These are phyloP conservation scores for Nesometra sesokonis DNA, from an alignment of 35 echinoderm and acorn worm genomes.

Conservation along the genomic window DNA sequence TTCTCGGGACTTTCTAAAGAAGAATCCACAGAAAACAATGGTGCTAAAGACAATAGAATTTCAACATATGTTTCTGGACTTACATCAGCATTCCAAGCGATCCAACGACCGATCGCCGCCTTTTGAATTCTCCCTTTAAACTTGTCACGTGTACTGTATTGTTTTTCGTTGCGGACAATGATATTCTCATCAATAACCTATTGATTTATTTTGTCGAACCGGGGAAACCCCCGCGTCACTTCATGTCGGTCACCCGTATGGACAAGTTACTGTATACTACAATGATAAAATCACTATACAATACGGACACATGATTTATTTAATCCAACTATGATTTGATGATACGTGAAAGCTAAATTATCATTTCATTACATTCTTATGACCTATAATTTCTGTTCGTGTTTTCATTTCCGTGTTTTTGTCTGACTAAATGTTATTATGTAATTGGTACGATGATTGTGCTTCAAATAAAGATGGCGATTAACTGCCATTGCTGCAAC, in stretches of 20 bases:
- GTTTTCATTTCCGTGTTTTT: not conserved
- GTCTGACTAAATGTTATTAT: not conserved
- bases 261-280: no score
- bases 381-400: not conserved
- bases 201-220: no score
- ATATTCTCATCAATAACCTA: no score
- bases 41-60: not conserved
- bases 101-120: not conserved
- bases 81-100: not conserved
- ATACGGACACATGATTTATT: no score
- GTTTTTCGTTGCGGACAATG: no score
- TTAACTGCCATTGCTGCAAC: not conserved
- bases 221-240: no score
- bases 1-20: constrained; percentile 83
- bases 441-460: not conserved
- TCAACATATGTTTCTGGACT: not conserved
- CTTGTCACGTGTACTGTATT: no score
- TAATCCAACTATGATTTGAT: no score
- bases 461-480: not conserved
- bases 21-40: not conserved
- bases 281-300: no score
- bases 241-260: no score
- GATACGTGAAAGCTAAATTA: no score
- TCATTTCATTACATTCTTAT: not conserved
- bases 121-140: not conserved